Evolutionary conservation across 1,140 invertebrate species (phyloP).

Genomic region (Paraescarpia echinospica): DNA sequence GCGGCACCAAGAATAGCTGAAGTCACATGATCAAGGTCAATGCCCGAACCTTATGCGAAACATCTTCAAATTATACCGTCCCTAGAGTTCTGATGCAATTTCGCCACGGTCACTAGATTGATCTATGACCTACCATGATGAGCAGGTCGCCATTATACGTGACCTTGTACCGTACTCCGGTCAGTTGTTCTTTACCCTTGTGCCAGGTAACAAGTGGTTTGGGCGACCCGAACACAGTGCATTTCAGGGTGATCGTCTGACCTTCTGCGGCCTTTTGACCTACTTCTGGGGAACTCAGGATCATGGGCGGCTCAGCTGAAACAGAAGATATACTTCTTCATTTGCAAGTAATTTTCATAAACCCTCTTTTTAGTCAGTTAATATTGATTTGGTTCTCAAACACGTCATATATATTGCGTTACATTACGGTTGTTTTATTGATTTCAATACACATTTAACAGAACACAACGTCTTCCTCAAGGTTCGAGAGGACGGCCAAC

Average conservation of each 20-base stretch:
- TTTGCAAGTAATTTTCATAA: not conserved
- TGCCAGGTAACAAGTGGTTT: slow-evolving; percentile 91
- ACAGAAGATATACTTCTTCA: not conserved
- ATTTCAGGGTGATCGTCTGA: slow-evolving; percentile 77
- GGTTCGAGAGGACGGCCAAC: no score
- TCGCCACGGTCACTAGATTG: no score
- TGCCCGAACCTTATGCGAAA: no score
- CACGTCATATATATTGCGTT: no score
- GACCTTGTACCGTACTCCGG: slow-evolving; percentile 76
- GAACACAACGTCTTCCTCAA: no score
- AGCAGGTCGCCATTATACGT: slow-evolving; percentile 78
- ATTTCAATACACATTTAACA: no score
- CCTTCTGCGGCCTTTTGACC: slow-evolving; percentile 72
- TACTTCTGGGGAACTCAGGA: slow-evolving; percentile 78
- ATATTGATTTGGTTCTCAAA: no score
- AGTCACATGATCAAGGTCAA: no score
- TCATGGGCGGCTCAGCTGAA: slow-evolving; percentile 82
- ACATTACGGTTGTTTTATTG: no score
- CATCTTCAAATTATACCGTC: no score
- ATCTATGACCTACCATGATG: slow-evolving; percentile 62
- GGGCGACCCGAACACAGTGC: slow-evolving; percentile 90
- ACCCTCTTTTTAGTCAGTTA: not conserved
- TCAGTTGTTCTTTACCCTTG: slow-evolving; percentile 75
- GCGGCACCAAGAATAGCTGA: no score
- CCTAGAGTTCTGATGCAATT: no score